These are phyloP conservation scores for Stictonetta naevosa DNA, from an alignment of 2,113 vertebrate species.

Conservation along the genomic window DNA sequence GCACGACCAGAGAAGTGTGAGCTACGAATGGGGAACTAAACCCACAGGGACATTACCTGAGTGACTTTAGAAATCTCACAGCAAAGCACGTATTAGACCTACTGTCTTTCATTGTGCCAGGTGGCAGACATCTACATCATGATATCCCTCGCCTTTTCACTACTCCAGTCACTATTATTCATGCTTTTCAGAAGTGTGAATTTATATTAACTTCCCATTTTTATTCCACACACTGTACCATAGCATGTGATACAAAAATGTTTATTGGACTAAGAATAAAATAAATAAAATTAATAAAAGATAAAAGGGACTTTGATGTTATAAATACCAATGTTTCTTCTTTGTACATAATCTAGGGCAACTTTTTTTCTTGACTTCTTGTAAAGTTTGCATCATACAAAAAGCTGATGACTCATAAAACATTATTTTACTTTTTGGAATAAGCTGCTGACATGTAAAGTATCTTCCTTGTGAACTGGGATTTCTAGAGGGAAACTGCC, in stretches of 20 bases:
- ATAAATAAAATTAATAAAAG: conserved; percentile 55
- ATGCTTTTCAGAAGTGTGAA: not conserved
- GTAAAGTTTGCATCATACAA: conserved; percentile 64
- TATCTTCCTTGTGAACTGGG: conserved; percentile 63
- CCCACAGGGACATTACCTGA: not conserved
- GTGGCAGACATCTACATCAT: not conserved
- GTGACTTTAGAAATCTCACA: not conserved
- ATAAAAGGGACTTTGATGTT: conserved; percentile 64
- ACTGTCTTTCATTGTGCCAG: not conserved
- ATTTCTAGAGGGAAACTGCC: conserved; percentile 74
- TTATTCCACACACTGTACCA: not conserved
- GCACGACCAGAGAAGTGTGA: not conserved
- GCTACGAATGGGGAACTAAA: not conserved
- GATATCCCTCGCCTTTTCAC: not conserved
- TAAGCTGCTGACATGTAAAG: conserved; percentile 71
- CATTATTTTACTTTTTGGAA: conserved; percentile 63
- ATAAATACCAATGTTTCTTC: conserved; percentile 43
- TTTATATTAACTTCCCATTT: not conserved
- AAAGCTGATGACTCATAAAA: conserved; percentile 68
- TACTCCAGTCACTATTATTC: accelerated
- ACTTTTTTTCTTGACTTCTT: conserved; percentile 50
- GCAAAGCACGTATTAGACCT: not conserved
- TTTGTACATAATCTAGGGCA: conserved; percentile 63
- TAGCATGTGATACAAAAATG: not conserved
- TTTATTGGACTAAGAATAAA: conserved; percentile 42